Base-by-base conservation (phyloP, 2,797 vertebrate genomes). In the Microctenopoma stevenorrisi region DNA sequence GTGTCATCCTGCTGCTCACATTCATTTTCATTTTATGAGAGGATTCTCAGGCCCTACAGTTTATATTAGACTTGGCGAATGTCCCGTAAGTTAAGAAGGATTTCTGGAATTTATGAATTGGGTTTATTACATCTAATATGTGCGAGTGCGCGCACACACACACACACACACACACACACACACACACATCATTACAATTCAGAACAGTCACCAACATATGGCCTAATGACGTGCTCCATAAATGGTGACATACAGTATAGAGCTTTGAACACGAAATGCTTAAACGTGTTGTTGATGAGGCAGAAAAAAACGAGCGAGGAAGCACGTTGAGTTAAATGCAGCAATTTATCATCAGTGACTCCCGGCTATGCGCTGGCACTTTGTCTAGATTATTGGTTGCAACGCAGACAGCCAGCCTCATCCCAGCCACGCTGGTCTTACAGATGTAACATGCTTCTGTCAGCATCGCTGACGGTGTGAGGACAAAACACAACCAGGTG, bases 261-360 rank as follows among this genome's bases (percentile, higher is more conserved):
- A 62, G 42, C 0, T 37, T 49, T n/a, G 38, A 72, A 78, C 78
- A 86, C 85, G 72, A 88, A 81, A 83, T 65, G 76, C 82, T 84
- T 79, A 76, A 64, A 74, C 30, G 42, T 73, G 67, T 74, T 83
- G 78, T 83, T 57, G 80, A 88, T 83, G 80, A 88, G 64, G 75
- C 72, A 69, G 71, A 79, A 76, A 75, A 73, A 81, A 75, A 65
- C 7, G 33, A 72, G 63, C 3, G 1, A 71, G 71, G 69, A 79
- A 70, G 70, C 70, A 59, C 59, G 78, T 80, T 60, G 30, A 79
- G 73, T 68, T 84, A 74, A 86, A 83, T 79, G 57, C 22, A 15
- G 66, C 55, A 8, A 81, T 86, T 85, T 40, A 79, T 89, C 79
- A 86, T 54, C 33, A 9, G 9, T 3, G 74, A 79, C 78, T 72